Percentiles rank a stretch among this genome's conserved stretches.
phyloP scores from a whole-genome alignment of 2,888 invertebrate species.

The Acholoe squamosa region DNA sequence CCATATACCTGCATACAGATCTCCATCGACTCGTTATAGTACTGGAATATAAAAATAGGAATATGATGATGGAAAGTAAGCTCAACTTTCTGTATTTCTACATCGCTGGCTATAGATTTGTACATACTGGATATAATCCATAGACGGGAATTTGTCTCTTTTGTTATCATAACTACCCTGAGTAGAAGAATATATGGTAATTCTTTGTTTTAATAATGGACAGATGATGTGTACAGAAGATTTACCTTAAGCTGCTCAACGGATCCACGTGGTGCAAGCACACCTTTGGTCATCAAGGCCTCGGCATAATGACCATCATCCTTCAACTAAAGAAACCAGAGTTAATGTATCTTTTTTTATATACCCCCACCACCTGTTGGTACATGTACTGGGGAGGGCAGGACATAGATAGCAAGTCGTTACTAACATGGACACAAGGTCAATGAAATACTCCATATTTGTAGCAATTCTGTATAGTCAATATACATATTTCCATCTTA shows the following conservation, averaged over 20 bases:
- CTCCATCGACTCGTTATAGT: conserved; percentile 82
- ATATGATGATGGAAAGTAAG: too few relatives aligned
- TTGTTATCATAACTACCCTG: neutral
- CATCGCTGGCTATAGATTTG: neutral
- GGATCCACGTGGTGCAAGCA: conserved; percentile 80
- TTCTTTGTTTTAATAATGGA: neutral
- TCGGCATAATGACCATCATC: conserved; percentile 82
- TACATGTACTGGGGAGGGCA: too few relatives aligned
- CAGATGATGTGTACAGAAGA: too few relatives aligned
- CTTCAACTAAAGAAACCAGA: too few relatives aligned
- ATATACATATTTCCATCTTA: too few relatives aligned
- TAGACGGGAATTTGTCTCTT: neutral
- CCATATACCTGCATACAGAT: conserved; percentile 82
- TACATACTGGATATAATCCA: neutral
- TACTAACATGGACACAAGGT: too few relatives aligned
- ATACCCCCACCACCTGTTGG: too few relatives aligned
- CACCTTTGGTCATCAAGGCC: conserved; percentile 82
- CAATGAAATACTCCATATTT: too few relatives aligned
- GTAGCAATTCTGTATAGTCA: too few relatives aligned
- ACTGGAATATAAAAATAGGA: conserved; percentile 75
- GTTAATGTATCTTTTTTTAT: too few relatives aligned
- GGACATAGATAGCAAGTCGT: too few relatives aligned
- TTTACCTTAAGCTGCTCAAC: conserved; percentile 81
- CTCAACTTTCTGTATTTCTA: too few relatives aligned
- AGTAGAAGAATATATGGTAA: neutral